Base-by-base conservation (phyloP, 2,113 vertebrate species). In the Poeciliopsis retropinna region DNA sequence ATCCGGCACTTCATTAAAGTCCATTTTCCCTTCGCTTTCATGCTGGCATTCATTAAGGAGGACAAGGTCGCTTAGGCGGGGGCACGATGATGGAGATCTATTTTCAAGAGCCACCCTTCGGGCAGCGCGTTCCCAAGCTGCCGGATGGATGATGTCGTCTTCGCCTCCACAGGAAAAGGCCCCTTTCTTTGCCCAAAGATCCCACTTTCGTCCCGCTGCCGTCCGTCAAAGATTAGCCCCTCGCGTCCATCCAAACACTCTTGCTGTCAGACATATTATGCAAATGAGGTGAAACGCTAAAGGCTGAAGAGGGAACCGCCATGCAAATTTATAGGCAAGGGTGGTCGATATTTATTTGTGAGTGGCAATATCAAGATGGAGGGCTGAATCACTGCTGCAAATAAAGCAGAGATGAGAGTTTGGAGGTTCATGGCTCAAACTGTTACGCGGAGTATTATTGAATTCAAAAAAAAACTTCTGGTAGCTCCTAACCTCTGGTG, bases 21-120 rank as follows among this genome's bases (percentile, higher is more conserved):
- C 79, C 71, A 82, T 84, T 88, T 86, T 47, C 70, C 69, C 62
- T 84, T 41, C 54, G 68, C 79, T 85, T 89, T 88, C 62, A 78
- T 67, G 75, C 30, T 67, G 66, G 28, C 17, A 0, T 83, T 83
- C 37, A 75, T 87, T 87, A 83, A 63, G 51, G 64, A 32, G 68
- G 30, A 30, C 74, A 76, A 82, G 78, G 77, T 60, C 86, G 74
- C 72, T 81, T 79, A 14, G 65, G 70, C 65, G 70, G 71, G 39
- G 4, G 19, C 70, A 57, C 60, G n/a, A 81, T 76, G 60, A 62
- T n/a, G 51, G 51, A 68, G 65, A 81, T 82, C 41, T 76, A 15
- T 72, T 82, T 84, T 80, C 10, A 3, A 79, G 67, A 77, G 27
- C 64, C 70, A 19, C 77, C 51, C 62, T 78, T 57, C 9, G 70